These are phyloP conservation scores for Chunga burmeisteri DNA, from an alignment of 2,113 vertebrate genomes.

Conservation along the genomic window DNA sequence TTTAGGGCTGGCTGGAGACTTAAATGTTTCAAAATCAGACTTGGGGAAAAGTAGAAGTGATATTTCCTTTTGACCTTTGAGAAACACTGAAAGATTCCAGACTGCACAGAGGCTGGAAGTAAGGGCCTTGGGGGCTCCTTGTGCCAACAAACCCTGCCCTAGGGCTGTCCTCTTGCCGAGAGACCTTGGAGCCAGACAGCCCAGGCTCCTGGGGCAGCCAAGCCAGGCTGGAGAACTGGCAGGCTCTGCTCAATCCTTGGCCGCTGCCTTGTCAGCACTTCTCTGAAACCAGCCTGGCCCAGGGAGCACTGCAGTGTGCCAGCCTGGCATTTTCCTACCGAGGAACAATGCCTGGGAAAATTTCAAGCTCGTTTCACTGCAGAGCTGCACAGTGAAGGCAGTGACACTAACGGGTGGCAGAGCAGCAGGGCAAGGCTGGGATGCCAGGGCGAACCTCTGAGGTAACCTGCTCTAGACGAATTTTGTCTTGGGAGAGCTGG, in stretches of 20 bases:
- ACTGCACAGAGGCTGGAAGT: not conserved
- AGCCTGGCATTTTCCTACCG: not conserved
- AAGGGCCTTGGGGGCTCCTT: not conserved
- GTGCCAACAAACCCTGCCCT: not conserved
- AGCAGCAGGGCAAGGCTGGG: not conserved
- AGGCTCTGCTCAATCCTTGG: not conserved
- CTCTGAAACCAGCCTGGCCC: not conserved
- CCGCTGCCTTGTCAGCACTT: not conserved
- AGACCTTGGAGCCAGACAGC: not conserved
- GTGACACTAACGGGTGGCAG: not conserved
- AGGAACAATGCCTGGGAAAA: not conserved
- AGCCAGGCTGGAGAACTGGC: not conserved
- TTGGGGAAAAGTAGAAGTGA: not conserved
- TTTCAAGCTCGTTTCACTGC: fast-evolving
- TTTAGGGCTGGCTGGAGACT: constrained; percentile 15
- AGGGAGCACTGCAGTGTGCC: not conserved
- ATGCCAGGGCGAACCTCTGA: not conserved
- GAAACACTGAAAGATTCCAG: not conserved
- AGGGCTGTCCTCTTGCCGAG: not conserved
- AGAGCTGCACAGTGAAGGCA: fast-evolving
- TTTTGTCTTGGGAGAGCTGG: not conserved
- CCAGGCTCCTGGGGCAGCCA: not conserved
- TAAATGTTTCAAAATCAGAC: not conserved
- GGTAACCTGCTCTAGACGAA: not conserved
- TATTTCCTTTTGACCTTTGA: constrained; percentile 53